A percentile compares a stretch with the other conserved stretches of the same genome.
These are phyloP conservation scores for Paracyprichromis sp. DNA, from an alignment of 2,113 vertebrate genomes.

Conservation along the genomic window DNA sequence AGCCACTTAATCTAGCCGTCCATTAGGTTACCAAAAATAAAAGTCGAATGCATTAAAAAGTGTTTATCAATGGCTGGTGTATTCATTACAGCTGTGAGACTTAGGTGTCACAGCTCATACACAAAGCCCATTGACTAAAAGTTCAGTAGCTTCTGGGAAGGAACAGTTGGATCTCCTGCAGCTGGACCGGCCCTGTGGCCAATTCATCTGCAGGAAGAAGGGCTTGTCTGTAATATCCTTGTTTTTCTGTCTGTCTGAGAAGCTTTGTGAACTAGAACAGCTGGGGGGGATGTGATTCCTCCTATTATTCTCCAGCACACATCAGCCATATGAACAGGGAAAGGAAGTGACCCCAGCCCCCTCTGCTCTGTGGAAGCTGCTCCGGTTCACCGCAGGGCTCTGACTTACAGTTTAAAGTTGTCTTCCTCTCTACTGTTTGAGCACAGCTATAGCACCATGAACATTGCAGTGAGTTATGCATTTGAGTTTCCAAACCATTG, in stretches of 20 bases:
- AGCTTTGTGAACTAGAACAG: constrained; percentile 40
- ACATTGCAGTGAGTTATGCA: neutral
- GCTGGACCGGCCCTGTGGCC: constrained; percentile 17
- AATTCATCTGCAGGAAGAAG: constrained; percentile 49
- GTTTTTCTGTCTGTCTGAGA: constrained; percentile 60
- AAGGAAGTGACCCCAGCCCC: constrained; percentile 52
- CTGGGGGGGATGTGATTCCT: constrained; percentile 45
- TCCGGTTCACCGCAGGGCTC: constrained; percentile 9
- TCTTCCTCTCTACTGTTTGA: constrained; percentile 17
- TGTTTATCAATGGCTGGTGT: constrained; percentile 7
- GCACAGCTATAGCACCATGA: neutral
- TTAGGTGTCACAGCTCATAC: constrained; percentile 19
- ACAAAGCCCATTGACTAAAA: constrained; percentile 9
- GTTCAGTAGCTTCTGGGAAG: constrained; percentile 41
- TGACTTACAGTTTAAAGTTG: constrained; percentile 36
- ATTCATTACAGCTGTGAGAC: constrained; percentile 32
- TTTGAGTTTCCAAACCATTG: neutral
- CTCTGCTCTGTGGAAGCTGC: constrained; percentile 19
- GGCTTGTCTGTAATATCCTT: constrained; percentile 28
- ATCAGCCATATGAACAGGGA: constrained; percentile 20
- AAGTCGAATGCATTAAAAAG: neutral
- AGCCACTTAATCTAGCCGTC: neutral
- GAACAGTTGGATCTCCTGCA: constrained; percentile 41
- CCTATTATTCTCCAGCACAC: constrained; percentile 44
- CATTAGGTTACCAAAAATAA: neutral